Conservation (phyloP, 2,113 vertebrate species). For the Fulmarus glacialis region DNA sequence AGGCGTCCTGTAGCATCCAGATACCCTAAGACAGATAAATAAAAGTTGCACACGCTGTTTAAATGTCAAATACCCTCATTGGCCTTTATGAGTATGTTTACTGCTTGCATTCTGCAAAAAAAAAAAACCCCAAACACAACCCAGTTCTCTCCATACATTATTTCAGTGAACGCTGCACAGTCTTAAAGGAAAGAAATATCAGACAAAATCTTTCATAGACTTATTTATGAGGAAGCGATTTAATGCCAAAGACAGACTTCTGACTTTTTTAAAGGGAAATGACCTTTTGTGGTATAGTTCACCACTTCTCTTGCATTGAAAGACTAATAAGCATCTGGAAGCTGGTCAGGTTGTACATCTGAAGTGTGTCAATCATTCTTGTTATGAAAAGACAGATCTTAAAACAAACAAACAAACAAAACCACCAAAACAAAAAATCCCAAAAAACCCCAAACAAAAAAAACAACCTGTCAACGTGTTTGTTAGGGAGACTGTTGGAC, state of each 20-base stretch:
- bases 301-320: background rate
- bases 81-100: background rate
- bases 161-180: background rate
- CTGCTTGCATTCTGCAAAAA: background rate
- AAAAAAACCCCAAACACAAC: fast-evolving
- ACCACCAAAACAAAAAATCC: too few species aligned
- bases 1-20: background rate
- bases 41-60: background rate
- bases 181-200: background rate
- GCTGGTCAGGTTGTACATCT: background rate
- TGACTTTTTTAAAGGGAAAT: background rate
- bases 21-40: background rate
- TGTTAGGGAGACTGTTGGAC: background rate
- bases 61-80: background rate
- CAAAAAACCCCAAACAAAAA: too few species aligned
- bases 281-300: constrained; percentile 2
- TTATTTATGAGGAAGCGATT: background rate
- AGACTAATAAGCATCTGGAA: background rate
- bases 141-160: background rate
- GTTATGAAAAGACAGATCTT: constrained; percentile 23
- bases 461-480: background rate
- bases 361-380: constrained; percentile 59
- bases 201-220: background rate
- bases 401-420: background rate
- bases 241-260: background rate